Percentiles rank a stretch among this genome's conserved stretches.
Evolutionary conservation across 2,888 invertebrate species (phyloP).

Genomic region (Caenorhabditis imperialis): DNA sequence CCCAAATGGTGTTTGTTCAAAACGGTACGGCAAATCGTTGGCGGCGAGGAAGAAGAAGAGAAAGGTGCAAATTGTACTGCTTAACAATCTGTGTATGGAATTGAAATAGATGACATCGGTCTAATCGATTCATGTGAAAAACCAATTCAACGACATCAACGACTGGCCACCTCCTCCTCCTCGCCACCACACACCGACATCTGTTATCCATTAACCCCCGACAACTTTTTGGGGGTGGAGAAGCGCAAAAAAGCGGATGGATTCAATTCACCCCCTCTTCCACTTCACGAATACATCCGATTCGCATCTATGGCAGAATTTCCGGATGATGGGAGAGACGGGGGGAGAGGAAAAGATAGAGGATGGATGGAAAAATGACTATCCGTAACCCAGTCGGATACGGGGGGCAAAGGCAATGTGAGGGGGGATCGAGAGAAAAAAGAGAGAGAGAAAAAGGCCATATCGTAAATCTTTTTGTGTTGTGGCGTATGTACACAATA

Average conservation of each 20-base stretch:
- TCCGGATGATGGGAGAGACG: background rate
- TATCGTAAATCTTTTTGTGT: constrained; percentile 54
- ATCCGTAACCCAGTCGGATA: no score
- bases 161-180: no score
- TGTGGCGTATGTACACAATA: constrained; percentile 16
- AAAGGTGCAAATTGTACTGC: constrained; percentile 35
- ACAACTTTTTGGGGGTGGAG: no score
- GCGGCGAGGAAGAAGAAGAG: constrained; percentile 21
- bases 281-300: constrained; percentile 14
- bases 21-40: constrained; percentile 24
- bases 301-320: constrained; percentile 16
- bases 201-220: constrained; percentile 51
- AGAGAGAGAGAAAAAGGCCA: constrained; percentile 42
- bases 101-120: constrained; percentile 40
- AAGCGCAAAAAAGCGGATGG: no score
- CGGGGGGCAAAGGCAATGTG: no score
- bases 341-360: constrained; percentile 1
- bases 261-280: constrained; percentile 11
- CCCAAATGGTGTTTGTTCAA: constrained; percentile 50
- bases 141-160: no score
- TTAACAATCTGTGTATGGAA: no score
- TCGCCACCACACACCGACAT: constrained; percentile 35
- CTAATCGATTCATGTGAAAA: constrained; percentile 49
- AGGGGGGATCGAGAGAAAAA: constrained; percentile 38
- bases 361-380: background rate